Evolutionary conservation across 2,888 invertebrate genomes (phyloP).

Genomic region (Timandra comae): DNA sequence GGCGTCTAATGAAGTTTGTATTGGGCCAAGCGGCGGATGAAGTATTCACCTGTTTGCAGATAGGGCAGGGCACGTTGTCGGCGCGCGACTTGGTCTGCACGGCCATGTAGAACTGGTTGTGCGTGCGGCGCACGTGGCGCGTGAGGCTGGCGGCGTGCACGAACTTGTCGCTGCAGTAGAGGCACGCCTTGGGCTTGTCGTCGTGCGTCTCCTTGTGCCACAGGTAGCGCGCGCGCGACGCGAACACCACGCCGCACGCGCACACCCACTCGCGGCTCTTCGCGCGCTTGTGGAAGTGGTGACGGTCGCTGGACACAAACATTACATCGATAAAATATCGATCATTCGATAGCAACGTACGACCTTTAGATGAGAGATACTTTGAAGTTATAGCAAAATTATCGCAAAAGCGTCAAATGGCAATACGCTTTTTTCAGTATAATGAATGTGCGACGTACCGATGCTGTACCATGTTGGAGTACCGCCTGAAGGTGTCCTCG

Average conservation of each 20-base stretch:
- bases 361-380: no score
- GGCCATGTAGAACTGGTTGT: slow-evolving; percentile 85
- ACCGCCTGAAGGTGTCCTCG: slow-evolving; percentile 86
- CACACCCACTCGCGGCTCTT: slow-evolving; percentile 84
- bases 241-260: slow-evolving; percentile 87
- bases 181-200: slow-evolving; percentile 87
- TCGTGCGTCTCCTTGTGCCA: slow-evolving; percentile 94
- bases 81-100: slow-evolving; percentile 78
- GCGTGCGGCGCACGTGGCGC: slow-evolving; percentile 87
- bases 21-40: no score
- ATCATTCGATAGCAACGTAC: no score
- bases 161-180: slow-evolving; percentile 90
- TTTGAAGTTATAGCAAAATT: no score
- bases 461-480: slow-evolving; percentile 91
- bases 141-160: slow-evolving; percentile 89
- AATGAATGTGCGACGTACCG: no score
- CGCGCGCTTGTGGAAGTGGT: slow-evolving; percentile 84
- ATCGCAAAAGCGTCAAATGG: no score
- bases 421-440: no score
- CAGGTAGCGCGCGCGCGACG: slow-evolving; percentile 87
- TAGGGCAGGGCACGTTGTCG: slow-evolving; percentile 85
- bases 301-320: slow-evolving; percentile 73
- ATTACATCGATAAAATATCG: no score
- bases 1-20: no score
- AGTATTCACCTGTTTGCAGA: slow-evolving; percentile 83